Conservation (phyloP, 2,113 vertebrate species). For the Daboia siamensis region DNA sequence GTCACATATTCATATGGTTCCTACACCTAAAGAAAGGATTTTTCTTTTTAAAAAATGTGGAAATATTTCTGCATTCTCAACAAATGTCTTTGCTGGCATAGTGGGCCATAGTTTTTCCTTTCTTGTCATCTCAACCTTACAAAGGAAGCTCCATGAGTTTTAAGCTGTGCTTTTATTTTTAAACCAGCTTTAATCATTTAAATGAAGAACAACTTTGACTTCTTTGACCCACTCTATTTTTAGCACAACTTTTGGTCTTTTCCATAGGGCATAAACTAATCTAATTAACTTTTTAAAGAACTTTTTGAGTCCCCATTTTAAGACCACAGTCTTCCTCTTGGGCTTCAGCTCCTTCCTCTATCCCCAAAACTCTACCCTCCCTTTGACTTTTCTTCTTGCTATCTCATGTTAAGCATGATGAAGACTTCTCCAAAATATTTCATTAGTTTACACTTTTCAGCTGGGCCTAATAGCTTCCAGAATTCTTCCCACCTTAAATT, state of each 20-base stretch:
- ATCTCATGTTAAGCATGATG: not conserved
- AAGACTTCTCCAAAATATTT: not conserved
- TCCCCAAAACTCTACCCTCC: too few species aligned
- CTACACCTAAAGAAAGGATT: not conserved
- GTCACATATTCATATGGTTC: not conserved
- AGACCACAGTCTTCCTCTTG: too few species aligned
- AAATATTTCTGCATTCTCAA: not conserved
- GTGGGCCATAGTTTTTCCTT: not conserved
- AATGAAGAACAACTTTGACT: not conserved
- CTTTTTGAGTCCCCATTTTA: not conserved
- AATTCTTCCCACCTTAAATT: not conserved
- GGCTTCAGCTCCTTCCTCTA: not conserved
- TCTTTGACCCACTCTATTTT: not conserved
- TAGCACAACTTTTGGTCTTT: not conserved
- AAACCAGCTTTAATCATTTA: not conserved
- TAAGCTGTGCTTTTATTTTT: not conserved
- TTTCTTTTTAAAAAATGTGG: not conserved
- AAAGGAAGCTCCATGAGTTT: not conserved
- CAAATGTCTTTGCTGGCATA: not conserved
- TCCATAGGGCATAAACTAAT: not conserved
- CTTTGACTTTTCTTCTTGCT: not conserved
- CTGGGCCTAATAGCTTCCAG: not conserved
- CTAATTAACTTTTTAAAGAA: not conserved
- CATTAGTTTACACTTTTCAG: not conserved
- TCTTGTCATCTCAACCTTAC: not conserved